A percentile compares a stretch with the other conserved stretches of the same genome.
Evolutionary conservation across 1,140 invertebrate genomes (phyloP).

Genomic region (Trichoplusia ni): DNA sequence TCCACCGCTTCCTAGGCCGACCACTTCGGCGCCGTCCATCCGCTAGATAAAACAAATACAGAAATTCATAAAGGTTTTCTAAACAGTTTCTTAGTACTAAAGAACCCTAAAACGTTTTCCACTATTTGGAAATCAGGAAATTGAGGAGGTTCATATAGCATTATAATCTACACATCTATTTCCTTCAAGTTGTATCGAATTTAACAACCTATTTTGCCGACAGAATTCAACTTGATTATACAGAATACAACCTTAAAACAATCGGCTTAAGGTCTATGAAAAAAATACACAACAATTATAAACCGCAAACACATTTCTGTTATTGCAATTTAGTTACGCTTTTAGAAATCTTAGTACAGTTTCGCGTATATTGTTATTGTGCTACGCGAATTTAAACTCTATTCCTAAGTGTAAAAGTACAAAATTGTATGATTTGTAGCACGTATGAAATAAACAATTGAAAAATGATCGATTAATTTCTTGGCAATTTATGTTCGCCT

Average conservation of each 20-base stretch:
- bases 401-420: background rate
- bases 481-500: slow-evolving; percentile 34
- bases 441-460: background rate
- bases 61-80: background rate
- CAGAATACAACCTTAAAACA: background rate
- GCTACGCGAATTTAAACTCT: slow-evolving; percentile 1
- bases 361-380: slow-evolving; percentile 11
- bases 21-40: too few relatives aligned
- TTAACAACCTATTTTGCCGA: background rate
- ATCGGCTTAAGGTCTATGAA: background rate
- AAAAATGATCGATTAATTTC: slow-evolving; percentile 28
- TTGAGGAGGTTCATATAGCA: slow-evolving; percentile 14
- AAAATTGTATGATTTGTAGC: slow-evolving; percentile 1
- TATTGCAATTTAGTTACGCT: slow-evolving; percentile 12
- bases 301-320: background rate
- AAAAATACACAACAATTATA: background rate
- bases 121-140: slow-evolving; percentile 48
- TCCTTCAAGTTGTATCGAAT: slow-evolving; percentile 31
- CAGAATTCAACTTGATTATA: background rate
- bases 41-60: too few relatives aligned
- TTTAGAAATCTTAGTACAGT: slow-evolving; percentile 17
- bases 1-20: too few relatives aligned
- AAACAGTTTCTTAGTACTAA: background rate
- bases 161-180: slow-evolving; percentile 30
- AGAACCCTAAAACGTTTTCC: slow-evolving; percentile 33